Base-by-base conservation (phyloP, 2,797 vertebrate genomes). In the Enteromius trimaculatus region DNA sequence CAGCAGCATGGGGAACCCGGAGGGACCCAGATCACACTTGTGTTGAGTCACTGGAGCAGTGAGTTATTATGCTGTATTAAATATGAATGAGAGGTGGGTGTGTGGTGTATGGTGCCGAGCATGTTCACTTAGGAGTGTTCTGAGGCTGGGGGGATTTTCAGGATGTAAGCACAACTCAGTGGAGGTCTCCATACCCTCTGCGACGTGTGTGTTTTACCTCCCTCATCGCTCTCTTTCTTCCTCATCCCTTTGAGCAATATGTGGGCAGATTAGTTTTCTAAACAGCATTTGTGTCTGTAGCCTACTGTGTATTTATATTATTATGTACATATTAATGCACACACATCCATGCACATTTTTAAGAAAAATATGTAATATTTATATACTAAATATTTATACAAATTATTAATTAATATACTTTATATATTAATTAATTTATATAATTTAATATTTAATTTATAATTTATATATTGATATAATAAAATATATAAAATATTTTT, bases 61-160 rank as follows among this genome's bases (percentile, higher is more conserved):
- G 90, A 92, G 91, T 92, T 93, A 93, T 94, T 92, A 93, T 83
- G 88, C 86, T 70, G 91, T 90, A 92, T 94, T 94, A 93, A 94
- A 93, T 92, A 92, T 93, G 82, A 91, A 93, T 93, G 92, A 84
- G 91, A 94, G 88, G 90, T 26, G 87, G 91, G 89, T 90, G 88
- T 90, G 89, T 90, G 88, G 89, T 90, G 88, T 90, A 89, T 90
- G 88, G 88, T 87, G 89, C 86, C 77, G 81, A 87, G 87, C 88
- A 77, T 82, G 88, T 85, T 88, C 81, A 69, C 81, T 77, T 76
- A 60, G 39, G 74, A 77, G 44, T 49, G 78, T 68, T 66, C 42
- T 51, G 62, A 69, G 37, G 69, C 80, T 82, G 7, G 34, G 53
- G 77, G 78, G 81, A 78, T 79, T 77, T 88, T 82, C 42, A 79